Evolutionary conservation across 2,797 vertebrate genomes (phyloP).

Genomic region (Anomalospiza imberbis): DNA sequence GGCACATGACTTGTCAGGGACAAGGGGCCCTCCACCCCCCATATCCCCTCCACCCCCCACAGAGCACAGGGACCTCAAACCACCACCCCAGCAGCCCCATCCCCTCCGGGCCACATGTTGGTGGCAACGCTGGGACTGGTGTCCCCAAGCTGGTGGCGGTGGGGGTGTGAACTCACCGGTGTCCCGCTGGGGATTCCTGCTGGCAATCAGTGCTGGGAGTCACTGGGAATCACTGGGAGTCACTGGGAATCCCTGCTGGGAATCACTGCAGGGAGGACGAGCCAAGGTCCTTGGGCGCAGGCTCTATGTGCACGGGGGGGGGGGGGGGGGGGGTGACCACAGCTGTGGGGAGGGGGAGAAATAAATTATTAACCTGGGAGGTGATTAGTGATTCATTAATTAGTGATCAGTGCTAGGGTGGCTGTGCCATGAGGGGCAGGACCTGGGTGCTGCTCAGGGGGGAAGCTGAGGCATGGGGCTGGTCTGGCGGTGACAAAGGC

Average conservation of each 20-base stretch:
- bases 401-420: neutral
- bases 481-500: neutral
- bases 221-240: neutral
- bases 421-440: rapidly evolving
- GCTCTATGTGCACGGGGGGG: rapidly evolving
- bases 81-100: rapidly evolving
- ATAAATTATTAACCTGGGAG: conserved; percentile 5
- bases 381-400: neutral
- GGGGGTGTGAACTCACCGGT: neutral
- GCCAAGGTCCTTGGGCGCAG: neutral
- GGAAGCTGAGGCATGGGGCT: neutral
- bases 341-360: neutral
- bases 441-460: neutral
- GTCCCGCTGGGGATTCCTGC: neutral
- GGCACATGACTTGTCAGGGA: neutral
- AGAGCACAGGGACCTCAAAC: neutral
- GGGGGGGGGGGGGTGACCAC: rapidly evolving
- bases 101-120: rapidly evolving
- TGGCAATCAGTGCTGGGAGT: neutral
- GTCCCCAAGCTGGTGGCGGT: rapidly evolving
- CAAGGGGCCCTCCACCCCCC: neutral
- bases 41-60: too few species aligned
- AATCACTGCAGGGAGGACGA: neutral
- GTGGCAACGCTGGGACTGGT: neutral
- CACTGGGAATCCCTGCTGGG: neutral